Evolutionary conservation across 2,888 invertebrate species (phyloP).

Genomic region (Campoletis raptor): DNA sequence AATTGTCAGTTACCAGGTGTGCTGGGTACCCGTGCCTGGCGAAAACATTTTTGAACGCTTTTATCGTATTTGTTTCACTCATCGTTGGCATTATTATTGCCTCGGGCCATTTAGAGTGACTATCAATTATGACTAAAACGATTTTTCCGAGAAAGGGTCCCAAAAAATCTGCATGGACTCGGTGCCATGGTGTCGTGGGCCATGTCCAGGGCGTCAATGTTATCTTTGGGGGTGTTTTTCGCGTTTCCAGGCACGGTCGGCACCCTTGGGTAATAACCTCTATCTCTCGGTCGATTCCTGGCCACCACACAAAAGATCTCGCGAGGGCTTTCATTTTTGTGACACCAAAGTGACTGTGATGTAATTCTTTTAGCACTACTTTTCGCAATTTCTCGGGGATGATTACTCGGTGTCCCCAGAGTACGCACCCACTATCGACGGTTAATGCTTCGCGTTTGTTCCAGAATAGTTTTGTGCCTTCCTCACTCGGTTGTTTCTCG

Average conservation of each 20-base stretch:
- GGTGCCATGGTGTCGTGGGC: conserved; percentile 11
- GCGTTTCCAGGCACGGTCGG: conserved; percentile 70
- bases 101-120: conserved; percentile 31
- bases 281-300: conserved; percentile 72
- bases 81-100: conserved; percentile 50
- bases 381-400: conserved; percentile 55
- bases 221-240: conserved; percentile 47
- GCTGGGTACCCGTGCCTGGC: conserved; percentile 70
- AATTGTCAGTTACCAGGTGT: conserved; percentile 73
- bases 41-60: conserved; percentile 70
- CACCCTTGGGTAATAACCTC: conserved; percentile 71
- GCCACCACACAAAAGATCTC: conserved; percentile 72
- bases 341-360: conserved; percentile 72
- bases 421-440: conserved; percentile 48
- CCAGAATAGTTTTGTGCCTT: conserved; percentile 33
- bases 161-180: conserved; percentile 16
- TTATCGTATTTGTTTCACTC: conserved; percentile 69
- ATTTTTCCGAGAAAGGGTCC: conserved; percentile 37
- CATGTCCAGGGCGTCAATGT: conserved; percentile 18
- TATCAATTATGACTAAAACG: conserved; percentile 9
- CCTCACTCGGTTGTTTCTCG: conserved; percentile 30
- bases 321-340: conserved; percentile 73
- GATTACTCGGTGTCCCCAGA: conserved; percentile 62
- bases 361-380: conserved; percentile 69
- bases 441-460: conserved; percentile 56